Base-by-base conservation (phyloP, 1,140 invertebrate species). In the Panagrolaimus sp. region DNA sequence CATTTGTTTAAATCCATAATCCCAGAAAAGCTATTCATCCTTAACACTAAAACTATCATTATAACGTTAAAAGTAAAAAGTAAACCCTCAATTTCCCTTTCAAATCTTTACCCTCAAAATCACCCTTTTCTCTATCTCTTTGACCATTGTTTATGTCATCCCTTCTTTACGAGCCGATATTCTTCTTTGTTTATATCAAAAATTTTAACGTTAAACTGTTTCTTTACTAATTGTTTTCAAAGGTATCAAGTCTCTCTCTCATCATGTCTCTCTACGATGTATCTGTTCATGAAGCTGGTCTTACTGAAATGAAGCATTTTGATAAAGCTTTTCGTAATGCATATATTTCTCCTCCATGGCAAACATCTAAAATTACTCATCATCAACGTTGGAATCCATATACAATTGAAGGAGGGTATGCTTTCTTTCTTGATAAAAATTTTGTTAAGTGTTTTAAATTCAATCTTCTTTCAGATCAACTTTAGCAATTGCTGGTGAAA, bases 401-500 rank as follows among this genome's bases (percentile, higher is more conserved):
- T 53, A 67, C 72, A 5, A 70, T 72, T 51, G 76, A 81, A 48
- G 78, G 78, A 66, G 78, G 78, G 76, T 77, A 65, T 45, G 73
- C n/a, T 42, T 25, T 44, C n/a, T 47, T 13, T 57, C 5, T 9
- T 62, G 23, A 67, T 45, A 72, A 25, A 47, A 14, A 44, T 31
- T 31, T 46, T 44, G 25, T 20, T 1, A 16, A 53, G 63, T 44
- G 13, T 16, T n/a, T 23, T 16, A n/a, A 27, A 57, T 20, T 9
- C 1, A 9, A 31, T 67, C 71, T 27, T 73, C 27, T 71, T 79
- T 74, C 70, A 86, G 85, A 16, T 84, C 85, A 31, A 76, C 84
- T 16, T 72, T 85, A 63, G 95, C 94, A 16, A 90, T 99, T 75
- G 92, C 91, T 76, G 96, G 96, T 48, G 89, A 92, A 45, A 90